phyloP scores from a whole-genome alignment of 2,888 invertebrate genomes.

The Lasius fuliginosus region DNA sequence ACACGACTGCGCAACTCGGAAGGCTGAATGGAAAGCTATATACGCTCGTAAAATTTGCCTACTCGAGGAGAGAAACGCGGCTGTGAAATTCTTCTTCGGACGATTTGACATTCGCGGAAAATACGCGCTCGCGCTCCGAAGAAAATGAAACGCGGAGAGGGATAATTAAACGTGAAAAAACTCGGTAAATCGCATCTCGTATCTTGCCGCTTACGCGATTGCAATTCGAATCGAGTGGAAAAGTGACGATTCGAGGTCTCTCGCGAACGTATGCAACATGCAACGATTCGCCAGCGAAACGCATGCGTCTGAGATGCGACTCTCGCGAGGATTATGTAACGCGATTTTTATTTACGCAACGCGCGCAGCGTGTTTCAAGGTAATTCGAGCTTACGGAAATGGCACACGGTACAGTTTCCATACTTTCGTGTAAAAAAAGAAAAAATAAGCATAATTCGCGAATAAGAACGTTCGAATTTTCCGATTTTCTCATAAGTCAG shows the following conservation, averaged over 20 bases:
- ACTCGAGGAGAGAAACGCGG: not conserved
- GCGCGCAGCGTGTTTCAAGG: constrained; percentile 41
- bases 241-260: not conserved
- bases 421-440: not conserved
- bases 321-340: constrained; percentile 20
- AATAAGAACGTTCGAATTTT: not conserved
- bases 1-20: constrained; percentile 4
- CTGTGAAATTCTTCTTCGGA: no score
- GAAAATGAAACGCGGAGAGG: no score
- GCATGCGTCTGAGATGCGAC: constrained; percentile 20
- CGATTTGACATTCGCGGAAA: no score
- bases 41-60: not conserved
- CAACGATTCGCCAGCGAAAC: no score
- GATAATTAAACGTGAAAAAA: no score
- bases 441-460: not conserved
- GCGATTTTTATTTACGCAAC: constrained; percentile 30
- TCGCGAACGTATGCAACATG: no score
- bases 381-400: constrained; percentile 21
- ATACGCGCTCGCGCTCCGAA: no score
- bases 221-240: not conserved
- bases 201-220: no score
- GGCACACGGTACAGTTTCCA: not conserved
- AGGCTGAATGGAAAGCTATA: constrained; percentile 23
- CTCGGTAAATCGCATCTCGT: no score
- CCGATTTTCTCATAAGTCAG: no score